These are phyloP conservation scores for Plebejus melissa DNA, from an alignment of 2,888 invertebrate genomes.

Conservation along the genomic window DNA sequence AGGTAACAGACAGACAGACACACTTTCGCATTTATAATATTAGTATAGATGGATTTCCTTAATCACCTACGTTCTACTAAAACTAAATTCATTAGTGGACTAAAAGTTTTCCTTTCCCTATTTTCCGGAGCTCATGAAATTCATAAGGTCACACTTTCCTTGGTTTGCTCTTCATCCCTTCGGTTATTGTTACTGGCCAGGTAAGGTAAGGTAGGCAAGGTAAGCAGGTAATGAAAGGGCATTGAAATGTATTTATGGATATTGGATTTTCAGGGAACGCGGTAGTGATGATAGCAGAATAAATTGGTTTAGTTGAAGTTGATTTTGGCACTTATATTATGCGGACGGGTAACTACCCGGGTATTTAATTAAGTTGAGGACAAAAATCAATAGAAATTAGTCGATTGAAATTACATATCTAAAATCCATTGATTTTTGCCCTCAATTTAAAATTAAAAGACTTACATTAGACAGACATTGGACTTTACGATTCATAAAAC, in stretches of 20 bases:
- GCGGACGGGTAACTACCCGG: too few relatives aligned
- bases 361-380: too few relatives aligned
- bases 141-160: conserved; percentile 40
- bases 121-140: conserved; percentile 10
- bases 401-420: too few relatives aligned
- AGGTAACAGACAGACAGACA: too few relatives aligned
- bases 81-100: background rate
- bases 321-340: background rate
- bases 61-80: background rate
- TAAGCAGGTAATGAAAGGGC: conserved; percentile 52
- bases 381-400: too few relatives aligned
- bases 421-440: too few relatives aligned
- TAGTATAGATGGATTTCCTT: too few relatives aligned
- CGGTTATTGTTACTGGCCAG: conserved; percentile 51
- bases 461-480: too few relatives aligned
- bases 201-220: conserved; percentile 45
- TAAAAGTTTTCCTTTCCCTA: background rate
- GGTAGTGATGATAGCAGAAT: background rate
- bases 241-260: conserved; percentile 28
- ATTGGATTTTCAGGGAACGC: conserved; percentile 18
- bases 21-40: too few relatives aligned
- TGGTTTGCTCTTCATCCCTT: conserved; percentile 41
- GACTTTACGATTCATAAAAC: too few relatives aligned
- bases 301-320: conserved; percentile 10
- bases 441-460: too few relatives aligned